Conservation (phyloP, 1,140 invertebrate genomes). For the Nebria ingens region DNA sequence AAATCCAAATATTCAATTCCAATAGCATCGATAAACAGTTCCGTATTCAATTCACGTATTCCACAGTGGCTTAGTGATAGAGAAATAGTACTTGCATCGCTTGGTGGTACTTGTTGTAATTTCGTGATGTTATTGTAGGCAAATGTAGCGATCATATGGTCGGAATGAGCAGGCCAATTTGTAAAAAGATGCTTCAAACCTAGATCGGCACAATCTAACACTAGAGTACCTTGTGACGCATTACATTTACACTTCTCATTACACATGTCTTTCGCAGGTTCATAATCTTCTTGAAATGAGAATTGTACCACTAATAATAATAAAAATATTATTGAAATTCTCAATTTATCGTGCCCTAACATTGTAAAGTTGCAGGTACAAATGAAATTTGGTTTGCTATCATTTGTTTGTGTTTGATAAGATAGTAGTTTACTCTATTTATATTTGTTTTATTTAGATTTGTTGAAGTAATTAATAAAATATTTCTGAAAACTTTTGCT, state of each 20-base stretch:
- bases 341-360: no score
- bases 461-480: no score
- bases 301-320: no score
- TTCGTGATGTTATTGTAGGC: slow-evolving; percentile 33
- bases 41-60: slow-evolving; percentile 45
- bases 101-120: slow-evolving; percentile 34
- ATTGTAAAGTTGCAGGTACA: no score
- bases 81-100: slow-evolving; percentile 26
- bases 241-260: slow-evolving; percentile 22
- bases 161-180: slow-evolving; percentile 33
- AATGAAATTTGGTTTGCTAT: no score
- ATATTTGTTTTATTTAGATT: no score
- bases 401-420: no score
- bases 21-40: slow-evolving; percentile 51
- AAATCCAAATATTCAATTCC: slow-evolving; percentile 57
- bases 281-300: no score
- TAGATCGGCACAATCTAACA: slow-evolving; percentile 31
- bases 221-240: slow-evolving; percentile 6
- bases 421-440: no score
- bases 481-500: no score
- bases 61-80: slow-evolving; percentile 38
- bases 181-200: slow-evolving; percentile 34
- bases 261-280: slow-evolving; percentile 25
- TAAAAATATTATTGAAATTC: no score
- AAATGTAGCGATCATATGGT: slow-evolving; percentile 32